Conservation (phyloP, 2,113 vertebrate genomes). For the Atherinomorus stipes region DNA sequence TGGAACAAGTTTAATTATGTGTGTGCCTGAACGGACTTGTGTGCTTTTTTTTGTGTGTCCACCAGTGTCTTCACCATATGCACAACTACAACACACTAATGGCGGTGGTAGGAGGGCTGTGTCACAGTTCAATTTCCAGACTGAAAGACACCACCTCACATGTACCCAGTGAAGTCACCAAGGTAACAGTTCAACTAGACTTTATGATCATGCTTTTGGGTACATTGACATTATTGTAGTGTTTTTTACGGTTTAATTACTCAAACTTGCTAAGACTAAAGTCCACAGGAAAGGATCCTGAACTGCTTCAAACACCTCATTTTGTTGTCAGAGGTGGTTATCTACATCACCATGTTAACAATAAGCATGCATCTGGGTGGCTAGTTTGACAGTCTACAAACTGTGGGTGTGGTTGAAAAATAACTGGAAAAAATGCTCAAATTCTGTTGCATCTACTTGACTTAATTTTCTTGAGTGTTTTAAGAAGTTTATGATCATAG, state of each 20-base stretch:
- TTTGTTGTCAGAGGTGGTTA: background rate
- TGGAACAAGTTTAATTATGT: conserved; percentile 66
- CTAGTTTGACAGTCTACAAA: background rate
- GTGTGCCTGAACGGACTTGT: conserved; percentile 39
- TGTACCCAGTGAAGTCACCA: conserved; percentile 90
- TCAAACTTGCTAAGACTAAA: background rate
- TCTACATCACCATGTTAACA: background rate
- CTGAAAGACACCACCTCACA: conserved; percentile 96
- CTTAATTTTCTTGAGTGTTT: too few relatives aligned
- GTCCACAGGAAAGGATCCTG: background rate
- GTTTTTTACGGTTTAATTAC: background rate
- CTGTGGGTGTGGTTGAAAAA: background rate
- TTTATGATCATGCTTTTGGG: background rate
- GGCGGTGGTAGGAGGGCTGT: conserved; percentile 95
- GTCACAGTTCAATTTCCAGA: conserved; percentile 96
- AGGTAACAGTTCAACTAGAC: conserved; percentile 81
- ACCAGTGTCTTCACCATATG: conserved; percentile 90
- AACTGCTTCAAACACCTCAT: background rate
- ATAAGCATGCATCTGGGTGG: background rate
- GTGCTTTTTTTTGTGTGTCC: conserved; percentile 32
- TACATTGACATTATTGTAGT: background rate
- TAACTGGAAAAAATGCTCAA: too few relatives aligned
- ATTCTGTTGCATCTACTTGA: too few relatives aligned
- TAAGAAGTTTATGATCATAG: too few relatives aligned
- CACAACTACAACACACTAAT: conserved; percentile 98